phyloP scores from a whole-genome alignment of 2,797 vertebrate genomes.

The Danio jaintianensis region DNA sequence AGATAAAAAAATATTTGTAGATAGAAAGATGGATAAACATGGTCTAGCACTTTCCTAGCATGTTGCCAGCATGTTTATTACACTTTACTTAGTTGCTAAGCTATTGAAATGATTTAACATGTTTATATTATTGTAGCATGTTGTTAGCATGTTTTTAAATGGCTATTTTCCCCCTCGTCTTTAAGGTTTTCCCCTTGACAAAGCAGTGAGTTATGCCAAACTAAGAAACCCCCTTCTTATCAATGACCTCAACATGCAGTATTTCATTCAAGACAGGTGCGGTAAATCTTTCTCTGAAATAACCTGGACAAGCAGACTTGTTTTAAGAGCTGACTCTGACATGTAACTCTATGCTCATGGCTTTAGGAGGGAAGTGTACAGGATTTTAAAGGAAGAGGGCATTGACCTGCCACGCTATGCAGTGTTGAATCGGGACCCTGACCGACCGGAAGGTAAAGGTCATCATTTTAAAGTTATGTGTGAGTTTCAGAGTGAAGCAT shows the following conservation, averaged over 20 bases:
- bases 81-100: too few relatives aligned
- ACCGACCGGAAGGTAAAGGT: constrained; percentile 88
- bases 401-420: constrained; percentile 96
- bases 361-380: constrained; percentile 94
- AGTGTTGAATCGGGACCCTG: constrained; percentile 94
- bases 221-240: constrained; percentile 94
- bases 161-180: not conserved
- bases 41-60: too few relatives aligned
- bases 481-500: not conserved
- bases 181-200: constrained; percentile 95
- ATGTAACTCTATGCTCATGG: not conserved
- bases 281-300: not conserved
- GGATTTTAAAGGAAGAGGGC: constrained; percentile 94
- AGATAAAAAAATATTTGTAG: too few relatives aligned
- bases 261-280: constrained; percentile 98
- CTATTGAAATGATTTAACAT: too few relatives aligned
- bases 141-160: too few relatives aligned
- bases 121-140: too few relatives aligned
- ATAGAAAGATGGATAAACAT: too few relatives aligned
- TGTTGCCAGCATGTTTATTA: too few relatives aligned
- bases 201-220: constrained; percentile 94
- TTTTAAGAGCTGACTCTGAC: not conserved
- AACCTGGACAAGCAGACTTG: not conserved
- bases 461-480: not conserved
- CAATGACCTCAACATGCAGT: constrained; percentile 98